Conservation (phyloP, 2,888 invertebrate genomes). For the Callinectes sapidus region DNA sequence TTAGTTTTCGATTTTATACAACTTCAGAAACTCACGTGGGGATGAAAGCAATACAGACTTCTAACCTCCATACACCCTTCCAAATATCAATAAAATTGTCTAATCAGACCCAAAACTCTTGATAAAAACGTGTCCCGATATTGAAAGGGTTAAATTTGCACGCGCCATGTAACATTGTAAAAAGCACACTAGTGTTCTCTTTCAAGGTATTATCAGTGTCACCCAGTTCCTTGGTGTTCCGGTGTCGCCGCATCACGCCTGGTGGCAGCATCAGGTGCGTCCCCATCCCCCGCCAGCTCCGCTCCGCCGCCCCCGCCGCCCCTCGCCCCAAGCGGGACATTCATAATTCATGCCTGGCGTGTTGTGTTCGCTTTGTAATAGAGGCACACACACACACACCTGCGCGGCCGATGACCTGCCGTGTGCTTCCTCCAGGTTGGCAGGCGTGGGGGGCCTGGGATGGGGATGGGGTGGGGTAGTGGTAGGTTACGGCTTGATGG, state of each 20-base stretch:
- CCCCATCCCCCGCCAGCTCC: background rate
- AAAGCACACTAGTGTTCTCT: background rate
- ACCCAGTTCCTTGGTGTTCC: background rate
- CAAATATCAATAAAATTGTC: too few species aligned
- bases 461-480: background rate
- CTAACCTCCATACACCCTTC: too few species aligned
- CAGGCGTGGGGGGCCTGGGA: background rate
- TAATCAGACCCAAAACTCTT: too few species aligned
- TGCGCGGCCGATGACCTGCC: conserved; percentile 22
- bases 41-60: too few species aligned
- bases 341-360: conserved; percentile 14
- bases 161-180: background rate
- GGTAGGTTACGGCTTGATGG: conserved; percentile 30
- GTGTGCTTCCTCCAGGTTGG: background rate
- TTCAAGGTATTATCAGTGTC: background rate
- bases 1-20: too few species aligned
- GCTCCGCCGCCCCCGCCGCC: conserved; percentile 9
- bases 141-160: too few species aligned
- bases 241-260: background rate
- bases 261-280: background rate
- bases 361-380: conserved; percentile 31
- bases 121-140: too few species aligned
- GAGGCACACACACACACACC: conserved; percentile 34
- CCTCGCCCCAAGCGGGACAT: conserved; percentile 13
- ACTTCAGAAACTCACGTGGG: too few species aligned